Base-by-base conservation (phyloP, 2,113 vertebrate species). In the Platichthys flesus region DNA sequence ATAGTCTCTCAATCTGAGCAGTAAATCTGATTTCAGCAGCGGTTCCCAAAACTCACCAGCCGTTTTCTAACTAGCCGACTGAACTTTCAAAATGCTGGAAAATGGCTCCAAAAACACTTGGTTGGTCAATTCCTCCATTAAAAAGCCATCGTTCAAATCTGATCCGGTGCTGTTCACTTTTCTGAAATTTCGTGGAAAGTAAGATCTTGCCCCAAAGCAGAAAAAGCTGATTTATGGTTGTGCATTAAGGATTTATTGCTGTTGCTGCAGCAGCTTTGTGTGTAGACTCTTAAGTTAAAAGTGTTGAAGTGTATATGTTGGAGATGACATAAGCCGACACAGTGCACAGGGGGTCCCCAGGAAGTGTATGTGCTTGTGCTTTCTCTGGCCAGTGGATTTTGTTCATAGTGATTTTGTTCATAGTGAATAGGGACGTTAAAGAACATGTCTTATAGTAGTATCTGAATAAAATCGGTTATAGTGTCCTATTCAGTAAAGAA, bases 1-100 rank as follows among this genome's bases (percentile, higher is more conserved):
- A 74, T 15, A 62, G 35, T 28, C 56, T 57, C 70, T 76, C 54
- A 64, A 78, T 55, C 35, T n/a, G 24, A 64, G 66, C 45, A 64
- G 54, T 64, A 64, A 65, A 74, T 54, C 69, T 0, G 31, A 42
- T 60, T 78, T 65, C 37, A 52, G 72, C 42, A 5, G 8, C 20
- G 47, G 35, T 20, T 75, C 79, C 47, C 24, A 24, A 26, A 55
- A 56, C 47, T 66, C n/a, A 37, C 49, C 31, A 54, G 24, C 10
- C 31, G 0, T 28, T 57, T 69, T 56, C 16, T 54, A 54, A 49
- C 13, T 15, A 49, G 45, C 45, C 16, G 15, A 18, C 45, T 16
- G 45, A 54, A 54, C 51, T 15, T 54, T 54, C 20, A 49, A 49
- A 49, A 18, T 49, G 45, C 45, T 49, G 51, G 51, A 20, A 15